Percentiles rank a stretch among this genome's conserved stretches.
phyloP scores from a whole-genome alignment of 2,888 invertebrate species.

The Melinaea menophilus region DNA sequence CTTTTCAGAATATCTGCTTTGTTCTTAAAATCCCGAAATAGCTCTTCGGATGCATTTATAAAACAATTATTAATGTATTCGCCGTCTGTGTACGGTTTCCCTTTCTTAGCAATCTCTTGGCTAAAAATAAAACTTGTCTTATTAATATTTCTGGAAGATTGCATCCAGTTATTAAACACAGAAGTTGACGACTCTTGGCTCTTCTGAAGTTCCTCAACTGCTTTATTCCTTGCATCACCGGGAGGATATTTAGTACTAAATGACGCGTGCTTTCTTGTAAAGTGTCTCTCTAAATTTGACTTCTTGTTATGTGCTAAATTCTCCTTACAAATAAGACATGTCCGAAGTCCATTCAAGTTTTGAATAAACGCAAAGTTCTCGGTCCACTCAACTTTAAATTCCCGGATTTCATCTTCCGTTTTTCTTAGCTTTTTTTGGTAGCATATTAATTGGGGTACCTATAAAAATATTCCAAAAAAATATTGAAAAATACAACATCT shows the following conservation, averaged over 20 bases:
- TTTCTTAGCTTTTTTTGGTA: neutral
- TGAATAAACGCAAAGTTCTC: neutral
- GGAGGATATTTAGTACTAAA: neutral
- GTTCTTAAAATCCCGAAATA: neutral
- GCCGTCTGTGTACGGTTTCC: neutral
- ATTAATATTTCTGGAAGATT: neutral
- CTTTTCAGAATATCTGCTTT: neutral
- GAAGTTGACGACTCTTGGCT: neutral
- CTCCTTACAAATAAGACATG: neutral
- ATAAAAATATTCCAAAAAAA: too few relatives aligned
- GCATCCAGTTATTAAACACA: conserved; percentile 1
- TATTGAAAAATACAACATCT: too few relatives aligned
- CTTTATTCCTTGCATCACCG: neutral
- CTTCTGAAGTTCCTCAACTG: neutral
- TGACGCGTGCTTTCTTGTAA: neutral
- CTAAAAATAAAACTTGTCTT: neutral
- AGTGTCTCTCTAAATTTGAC: too few relatives aligned
- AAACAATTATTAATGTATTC: neutral
- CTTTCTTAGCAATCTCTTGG: neutral
- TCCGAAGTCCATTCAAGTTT: neutral
- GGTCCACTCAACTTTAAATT: conserved; percentile 1
- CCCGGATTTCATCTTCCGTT: neutral
- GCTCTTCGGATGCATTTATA: neutral
- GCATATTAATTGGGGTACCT: neutral
- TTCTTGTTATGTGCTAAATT: too few relatives aligned